Evolutionary conservation across 2,888 invertebrate genomes (phyloP).

Genomic region (Barypeithes pellucidus): DNA sequence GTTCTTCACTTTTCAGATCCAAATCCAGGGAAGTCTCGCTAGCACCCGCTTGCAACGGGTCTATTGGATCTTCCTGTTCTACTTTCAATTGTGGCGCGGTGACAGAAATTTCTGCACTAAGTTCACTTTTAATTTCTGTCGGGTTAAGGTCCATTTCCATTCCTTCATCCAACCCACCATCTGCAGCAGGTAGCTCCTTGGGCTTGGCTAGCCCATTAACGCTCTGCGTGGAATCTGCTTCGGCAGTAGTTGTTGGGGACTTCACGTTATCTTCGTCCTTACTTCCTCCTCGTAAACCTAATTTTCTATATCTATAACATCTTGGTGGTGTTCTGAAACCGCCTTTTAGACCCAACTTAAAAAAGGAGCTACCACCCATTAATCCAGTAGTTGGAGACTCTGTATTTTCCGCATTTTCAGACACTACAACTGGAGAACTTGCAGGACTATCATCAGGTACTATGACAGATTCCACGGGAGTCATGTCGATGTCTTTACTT

Average conservation of each 20-base stretch:
- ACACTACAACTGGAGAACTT: constrained; percentile 41
- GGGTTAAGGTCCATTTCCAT: constrained; percentile 43
- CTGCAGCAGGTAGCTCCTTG: constrained; percentile 34
- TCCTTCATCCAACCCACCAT: constrained; percentile 26
- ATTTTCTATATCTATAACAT: constrained; percentile 59
- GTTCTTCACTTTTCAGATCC: constrained; percentile 55
- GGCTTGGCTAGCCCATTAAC: constrained; percentile 49
- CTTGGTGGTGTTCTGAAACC: constrained; percentile 56
- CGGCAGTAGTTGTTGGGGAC: constrained; percentile 60
- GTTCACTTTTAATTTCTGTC: constrained; percentile 48
- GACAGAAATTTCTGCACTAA: constrained; percentile 20
- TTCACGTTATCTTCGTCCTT: constrained; percentile 63
- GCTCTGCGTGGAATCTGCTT: constrained; percentile 60
- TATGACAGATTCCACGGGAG: constrained; percentile 50
- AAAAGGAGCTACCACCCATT: constrained; percentile 65
- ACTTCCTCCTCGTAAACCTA: constrained; percentile 67
- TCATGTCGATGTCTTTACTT: constrained; percentile 52
- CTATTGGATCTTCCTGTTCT: constrained; percentile 28
- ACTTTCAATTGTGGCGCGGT: constrained; percentile 15
- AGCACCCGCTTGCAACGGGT: constrained; percentile 11
- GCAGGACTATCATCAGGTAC: constrained; percentile 51
- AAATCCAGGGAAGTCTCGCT: constrained; percentile 50
- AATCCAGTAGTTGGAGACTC: constrained; percentile 61
- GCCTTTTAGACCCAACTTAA: constrained; percentile 67
- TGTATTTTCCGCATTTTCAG: constrained; percentile 50